Base-by-base conservation (phyloP, 1,140 invertebrate genomes). In the Orussus abietinus region DNA sequence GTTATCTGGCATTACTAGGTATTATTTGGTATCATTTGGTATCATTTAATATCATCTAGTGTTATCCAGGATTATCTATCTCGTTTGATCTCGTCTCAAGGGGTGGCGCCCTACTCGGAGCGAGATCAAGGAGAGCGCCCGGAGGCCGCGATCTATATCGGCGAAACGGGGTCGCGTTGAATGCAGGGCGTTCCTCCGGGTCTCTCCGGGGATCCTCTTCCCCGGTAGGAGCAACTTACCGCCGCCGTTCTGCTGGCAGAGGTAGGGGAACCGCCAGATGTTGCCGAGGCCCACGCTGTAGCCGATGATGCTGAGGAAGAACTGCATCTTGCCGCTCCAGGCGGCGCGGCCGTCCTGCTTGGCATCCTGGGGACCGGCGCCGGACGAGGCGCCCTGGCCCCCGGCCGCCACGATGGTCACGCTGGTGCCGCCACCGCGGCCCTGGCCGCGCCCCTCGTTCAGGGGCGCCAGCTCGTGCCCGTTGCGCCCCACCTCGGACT, bases 181-280 rank as follows among this genome's bases (percentile, higher is more conserved):
- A n/a, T n/a, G n/a, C n/a, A n/a, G n/a, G n/a, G n/a, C n/a, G n/a
- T 32, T 17, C 17, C 31, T 7, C 5, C 13, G 4, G 9, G 12
- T n/a, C 10, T 28, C 25, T 28, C 25, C 25, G 12, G 12, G 10
- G 25, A n/a, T 28, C 12, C 4, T 12, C 25, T 10, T 28, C 3
- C 4, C 2, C 3, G 2, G 10, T 12, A 35, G 12, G 12, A 5
- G 17, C 31, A 42, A 79, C 83, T 82, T 61, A 92, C 91, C 92
- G 72, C 92, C 92, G 31, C 92, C 92, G 72, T 96, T 95, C 65
- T 92, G 87, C 74, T 95, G 92, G 59, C 90, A 93, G 38, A 96
- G 74, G 64, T 94, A 96, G 6, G 92, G 92, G 76, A 96, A 97
- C 56, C 92, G 80, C 93, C 92, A 96, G 30, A 96, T 92, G 64